Conservation (phyloP, 2,888 invertebrate species). For the Scrobipalpa atriplicella region DNA sequence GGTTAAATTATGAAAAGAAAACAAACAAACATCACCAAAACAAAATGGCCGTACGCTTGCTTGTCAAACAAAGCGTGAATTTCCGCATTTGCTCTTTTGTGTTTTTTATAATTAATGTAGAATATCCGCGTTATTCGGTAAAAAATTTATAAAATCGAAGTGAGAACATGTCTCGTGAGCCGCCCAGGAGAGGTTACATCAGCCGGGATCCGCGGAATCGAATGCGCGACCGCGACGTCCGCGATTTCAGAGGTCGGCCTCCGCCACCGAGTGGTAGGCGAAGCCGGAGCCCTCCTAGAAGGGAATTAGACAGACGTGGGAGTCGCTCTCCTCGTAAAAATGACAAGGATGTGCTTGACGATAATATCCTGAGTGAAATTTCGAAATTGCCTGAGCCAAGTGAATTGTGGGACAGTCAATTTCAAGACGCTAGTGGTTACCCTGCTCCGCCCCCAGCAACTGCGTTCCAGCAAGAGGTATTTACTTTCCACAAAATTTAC, state of each 20-base stretch:
- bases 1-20: neutral
- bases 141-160: neutral
- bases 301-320: slow-evolving; percentile 51
- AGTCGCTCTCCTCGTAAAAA: slow-evolving; percentile 65
- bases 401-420: slow-evolving; percentile 72
- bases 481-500: neutral
- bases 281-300: slow-evolving; percentile 55
- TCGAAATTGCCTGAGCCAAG: slow-evolving; percentile 72
- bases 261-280: slow-evolving; percentile 44
- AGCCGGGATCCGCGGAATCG: slow-evolving; percentile 39
- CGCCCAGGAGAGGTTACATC: slow-evolving; percentile 38
- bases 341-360: slow-evolving; percentile 69
- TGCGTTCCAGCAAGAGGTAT: slow-evolving; percentile 53
- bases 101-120: neutral
- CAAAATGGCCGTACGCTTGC: neutral
- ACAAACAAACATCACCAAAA: neutral
- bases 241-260: slow-evolving; percentile 35
- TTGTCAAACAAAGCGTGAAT: slow-evolving; percentile 9
- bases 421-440: slow-evolving; percentile 53
- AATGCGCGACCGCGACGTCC: slow-evolving; percentile 41
- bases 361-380: slow-evolving; percentile 72
- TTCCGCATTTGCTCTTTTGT: neutral
- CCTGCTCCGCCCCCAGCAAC: slow-evolving; percentile 45
- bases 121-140: neutral
- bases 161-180: slow-evolving; percentile 45